phyloP scores from a whole-genome alignment of 2,888 invertebrate species.

The Prosapia bicincta region DNA sequence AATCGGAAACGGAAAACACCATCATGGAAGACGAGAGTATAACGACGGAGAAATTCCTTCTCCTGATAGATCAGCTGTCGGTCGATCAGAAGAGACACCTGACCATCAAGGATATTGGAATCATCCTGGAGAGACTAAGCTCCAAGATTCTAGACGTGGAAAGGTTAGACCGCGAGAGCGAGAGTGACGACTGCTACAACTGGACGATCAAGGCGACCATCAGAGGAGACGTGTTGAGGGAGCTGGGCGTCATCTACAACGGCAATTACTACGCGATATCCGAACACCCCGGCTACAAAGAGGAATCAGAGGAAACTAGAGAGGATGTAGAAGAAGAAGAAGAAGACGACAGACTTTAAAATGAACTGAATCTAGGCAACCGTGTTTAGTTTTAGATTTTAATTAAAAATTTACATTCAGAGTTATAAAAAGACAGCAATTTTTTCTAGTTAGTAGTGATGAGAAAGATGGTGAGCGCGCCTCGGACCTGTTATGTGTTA shows the following conservation, averaged over 20 bases:
- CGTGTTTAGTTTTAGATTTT: constrained; percentile 28
- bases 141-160: constrained; percentile 94
- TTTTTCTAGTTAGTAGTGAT: constrained; percentile 27
- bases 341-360: constrained; percentile 60
- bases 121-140: constrained; percentile 86
- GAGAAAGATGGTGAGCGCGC: constrained; percentile 6
- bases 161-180: constrained; percentile 85
- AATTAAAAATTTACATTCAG: constrained; percentile 40
- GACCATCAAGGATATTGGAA: constrained; percentile 92
- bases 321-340: constrained; percentile 83
- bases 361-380: constrained; percentile 32
- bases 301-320: constrained; percentile 80
- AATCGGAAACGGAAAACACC: constrained; percentile 91
- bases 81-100: constrained; percentile 89
- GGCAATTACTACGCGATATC: constrained; percentile 94
- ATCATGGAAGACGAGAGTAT: constrained; percentile 87
- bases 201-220: constrained; percentile 97
- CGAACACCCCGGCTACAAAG: constrained; percentile 91
- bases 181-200: constrained; percentile 91
- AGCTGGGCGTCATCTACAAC: constrained; percentile 91
- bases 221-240: constrained; percentile 83
- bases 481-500: constrained; percentile 17
- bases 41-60: constrained; percentile 87
- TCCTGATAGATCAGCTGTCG: constrained; percentile 89
- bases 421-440: constrained; percentile 26